A percentile compares a stretch with the other conserved stretches of the same genome.
Conservation (phyloP, 2,797 vertebrate genomes). For the Avahi laniger region DNA sequence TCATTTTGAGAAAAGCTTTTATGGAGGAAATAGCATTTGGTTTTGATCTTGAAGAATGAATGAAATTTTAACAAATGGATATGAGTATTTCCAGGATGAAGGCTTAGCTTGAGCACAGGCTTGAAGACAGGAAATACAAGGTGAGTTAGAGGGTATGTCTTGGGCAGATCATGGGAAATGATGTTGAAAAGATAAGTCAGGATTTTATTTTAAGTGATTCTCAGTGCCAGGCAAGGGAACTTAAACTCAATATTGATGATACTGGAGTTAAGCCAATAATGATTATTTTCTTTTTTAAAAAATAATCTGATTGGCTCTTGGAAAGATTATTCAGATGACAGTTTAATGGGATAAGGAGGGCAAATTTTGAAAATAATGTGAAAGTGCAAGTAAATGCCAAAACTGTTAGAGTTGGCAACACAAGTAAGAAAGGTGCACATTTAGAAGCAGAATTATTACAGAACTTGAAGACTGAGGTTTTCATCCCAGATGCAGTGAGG, state of each 20-base stretch:
- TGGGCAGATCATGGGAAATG: background rate
- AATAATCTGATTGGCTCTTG: background rate
- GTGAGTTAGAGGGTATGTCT: background rate
- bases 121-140: background rate
- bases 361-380: background rate
- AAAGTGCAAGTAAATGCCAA: background rate
- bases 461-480: background rate
- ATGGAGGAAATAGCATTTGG: background rate
- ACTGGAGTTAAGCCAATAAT: background rate
- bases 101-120: background rate
- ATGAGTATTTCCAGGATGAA: background rate
- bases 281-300: background rate
- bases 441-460: background rate
- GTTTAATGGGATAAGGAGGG: background rate
- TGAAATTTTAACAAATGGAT: background rate
- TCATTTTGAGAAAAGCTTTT: background rate
- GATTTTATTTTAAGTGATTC: background rate
- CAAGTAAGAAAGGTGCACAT: background rate
- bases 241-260: background rate
- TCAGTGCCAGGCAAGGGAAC: background rate
- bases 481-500: background rate
- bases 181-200: background rate
- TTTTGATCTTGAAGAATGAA: constrained; percentile 14
- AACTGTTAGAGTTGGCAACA: background rate
- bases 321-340: background rate